These are phyloP conservation scores for Epirrhoe alternata DNA, from an alignment of 2,888 invertebrate genomes.

Conservation along the genomic window DNA sequence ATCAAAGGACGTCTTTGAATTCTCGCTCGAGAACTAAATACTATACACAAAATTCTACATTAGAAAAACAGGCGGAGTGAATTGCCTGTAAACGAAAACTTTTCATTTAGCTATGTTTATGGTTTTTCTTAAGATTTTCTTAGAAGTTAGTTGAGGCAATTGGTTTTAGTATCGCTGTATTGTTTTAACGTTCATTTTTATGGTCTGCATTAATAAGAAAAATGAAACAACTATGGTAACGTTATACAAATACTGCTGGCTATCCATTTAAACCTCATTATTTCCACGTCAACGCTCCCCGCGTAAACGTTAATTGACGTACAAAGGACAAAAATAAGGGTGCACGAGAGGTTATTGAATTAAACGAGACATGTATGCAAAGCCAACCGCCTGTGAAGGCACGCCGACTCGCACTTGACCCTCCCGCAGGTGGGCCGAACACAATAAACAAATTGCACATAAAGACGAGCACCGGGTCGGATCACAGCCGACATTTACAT, in stretches of 20 bases:
- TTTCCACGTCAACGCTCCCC: constrained; percentile 5
- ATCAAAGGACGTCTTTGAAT: constrained; percentile 69
- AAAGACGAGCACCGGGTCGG: constrained; percentile 35
- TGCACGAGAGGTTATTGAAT: constrained; percentile 24
- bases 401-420: constrained; percentile 30
- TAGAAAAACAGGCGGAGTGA: constrained; percentile 28
- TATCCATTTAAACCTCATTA: constrained; percentile 11
- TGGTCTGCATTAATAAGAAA: not conserved
- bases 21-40: constrained; percentile 52
- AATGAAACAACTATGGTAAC: not conserved
- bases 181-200: constrained; percentile 12
- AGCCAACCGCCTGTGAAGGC: constrained; percentile 24
- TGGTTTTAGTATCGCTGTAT: constrained; percentile 4
- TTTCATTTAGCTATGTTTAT: constrained; percentile 12
- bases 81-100: constrained; percentile 20
- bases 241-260: not conserved
- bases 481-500: constrained; percentile 71
- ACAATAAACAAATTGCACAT: constrained; percentile 45
- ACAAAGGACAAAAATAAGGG: constrained; percentile 23
- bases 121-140: constrained; percentile 7
- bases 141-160: constrained; percentile 4
- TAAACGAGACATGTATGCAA: constrained; percentile 32
- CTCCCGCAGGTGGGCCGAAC: constrained; percentile 31
- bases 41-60: constrained; percentile 39
- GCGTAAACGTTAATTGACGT: constrained; percentile 21